Conservation (phyloP, 2,888 invertebrate species). For the Ormyrus nitidulus region DNA sequence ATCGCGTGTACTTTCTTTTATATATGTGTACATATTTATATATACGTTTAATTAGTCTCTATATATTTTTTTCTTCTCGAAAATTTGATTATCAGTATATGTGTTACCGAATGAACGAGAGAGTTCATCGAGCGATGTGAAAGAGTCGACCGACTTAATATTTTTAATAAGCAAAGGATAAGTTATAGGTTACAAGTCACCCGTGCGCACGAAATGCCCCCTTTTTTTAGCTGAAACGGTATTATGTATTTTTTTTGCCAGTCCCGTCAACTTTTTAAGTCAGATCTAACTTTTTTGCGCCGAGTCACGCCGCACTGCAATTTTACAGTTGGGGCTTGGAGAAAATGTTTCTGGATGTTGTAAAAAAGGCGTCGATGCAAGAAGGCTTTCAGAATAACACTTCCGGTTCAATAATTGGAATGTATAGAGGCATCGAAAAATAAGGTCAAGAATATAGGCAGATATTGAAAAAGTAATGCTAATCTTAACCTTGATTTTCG, state of each 20-base stretch:
- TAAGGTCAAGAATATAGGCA: background rate
- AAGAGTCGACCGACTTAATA: conserved; percentile 35
- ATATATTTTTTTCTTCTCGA: conserved; percentile 5
- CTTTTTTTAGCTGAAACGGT: background rate
- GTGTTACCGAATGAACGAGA: conserved; percentile 19
- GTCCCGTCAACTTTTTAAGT: background rate
- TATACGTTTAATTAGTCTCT: conserved; percentile 22
- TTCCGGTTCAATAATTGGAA: conserved; percentile 2
- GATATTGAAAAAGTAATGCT: background rate
- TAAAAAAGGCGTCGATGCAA: background rate
- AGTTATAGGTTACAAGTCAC: background rate
- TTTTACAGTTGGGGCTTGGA: background rate
- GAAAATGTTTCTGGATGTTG: background rate
- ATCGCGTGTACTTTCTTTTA: conserved; percentile 37
- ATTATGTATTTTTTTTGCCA: background rate
- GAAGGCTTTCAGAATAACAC: conserved; percentile 24
- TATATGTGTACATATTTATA: conserved; percentile 38
- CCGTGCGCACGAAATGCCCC: conserved; percentile 12
- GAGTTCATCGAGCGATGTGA: conserved; percentile 43
- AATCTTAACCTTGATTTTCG: conserved; percentile 3
- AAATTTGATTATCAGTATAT: background rate
- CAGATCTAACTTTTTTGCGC: conserved; percentile 9
- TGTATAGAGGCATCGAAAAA: background rate
- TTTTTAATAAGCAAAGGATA: conserved; percentile 15
- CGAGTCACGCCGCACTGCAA: conserved; percentile 23